phyloP scores from a whole-genome alignment of 2,888 invertebrate species.

The Elmis aenea region DNA sequence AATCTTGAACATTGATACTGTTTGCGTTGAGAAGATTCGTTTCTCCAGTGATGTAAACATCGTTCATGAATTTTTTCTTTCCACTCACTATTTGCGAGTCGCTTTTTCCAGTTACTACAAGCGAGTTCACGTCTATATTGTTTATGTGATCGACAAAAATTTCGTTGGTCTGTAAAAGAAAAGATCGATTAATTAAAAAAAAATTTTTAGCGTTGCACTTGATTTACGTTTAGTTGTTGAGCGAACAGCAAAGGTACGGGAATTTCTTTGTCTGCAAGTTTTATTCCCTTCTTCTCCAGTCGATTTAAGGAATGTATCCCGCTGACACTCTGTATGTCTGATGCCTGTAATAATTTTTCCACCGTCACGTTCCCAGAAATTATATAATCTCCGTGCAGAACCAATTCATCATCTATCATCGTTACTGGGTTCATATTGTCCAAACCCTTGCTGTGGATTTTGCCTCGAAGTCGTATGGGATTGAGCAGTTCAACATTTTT shows the following conservation, averaged over 20 bases:
- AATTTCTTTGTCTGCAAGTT: constrained; percentile 37
- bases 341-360: constrained; percentile 39
- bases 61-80: constrained; percentile 45
- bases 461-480: constrained; percentile 46
- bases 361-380: constrained; percentile 50
- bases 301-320: constrained; percentile 35
- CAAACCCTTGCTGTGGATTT: constrained; percentile 44
- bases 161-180: constrained; percentile 36
- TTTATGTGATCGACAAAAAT: constrained; percentile 47
- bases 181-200: constrained; percentile 2
- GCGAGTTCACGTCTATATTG: constrained; percentile 42
- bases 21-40: constrained; percentile 47
- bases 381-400: constrained; percentile 42
- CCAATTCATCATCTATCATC: constrained; percentile 44
- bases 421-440: constrained; percentile 47
- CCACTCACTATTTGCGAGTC: constrained; percentile 48
- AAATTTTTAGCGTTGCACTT: no score
- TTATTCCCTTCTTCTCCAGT: constrained; percentile 38
- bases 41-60: constrained; percentile 45
- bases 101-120: constrained; percentile 43
- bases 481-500: constrained; percentile 46
- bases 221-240: constrained; percentile 39
- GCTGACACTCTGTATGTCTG: constrained; percentile 36
- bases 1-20: constrained; percentile 43
- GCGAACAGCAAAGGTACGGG: constrained; percentile 40